phyloP scores from a whole-genome alignment of 1,140 invertebrate species.

The Agrilus planipennis region DNA sequence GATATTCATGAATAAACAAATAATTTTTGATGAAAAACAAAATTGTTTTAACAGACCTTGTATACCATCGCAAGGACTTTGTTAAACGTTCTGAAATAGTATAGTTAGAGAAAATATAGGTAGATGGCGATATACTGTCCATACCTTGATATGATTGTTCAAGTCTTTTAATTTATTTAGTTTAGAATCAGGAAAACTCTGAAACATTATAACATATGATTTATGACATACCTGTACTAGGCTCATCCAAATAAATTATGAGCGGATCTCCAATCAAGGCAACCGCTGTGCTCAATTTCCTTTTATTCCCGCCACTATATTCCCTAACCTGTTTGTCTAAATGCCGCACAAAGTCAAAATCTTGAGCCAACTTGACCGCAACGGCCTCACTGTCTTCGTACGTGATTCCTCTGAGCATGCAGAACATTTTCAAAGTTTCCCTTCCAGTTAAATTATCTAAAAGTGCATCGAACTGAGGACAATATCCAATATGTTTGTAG shows the following conservation, averaged over 20 bases:
- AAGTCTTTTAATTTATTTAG: no score
- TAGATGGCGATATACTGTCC: no score
- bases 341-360: conserved; percentile 38
- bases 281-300: conserved; percentile 86
- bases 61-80: no score
- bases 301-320: conserved; percentile 86
- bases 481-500: conserved; percentile 52
- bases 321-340: conserved; percentile 41
- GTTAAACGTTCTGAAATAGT: no score
- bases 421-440: conserved; percentile 64
- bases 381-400: conserved; percentile 30
- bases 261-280: conserved; percentile 78
- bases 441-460: conserved; percentile 65
- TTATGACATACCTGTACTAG: conserved; percentile 59
- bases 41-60: no score
- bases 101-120: no score
- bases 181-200: no score
- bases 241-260: conserved; percentile 77
- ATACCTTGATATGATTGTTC: no score
- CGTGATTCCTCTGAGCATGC: conserved; percentile 56
- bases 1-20: no score
- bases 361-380: conserved; percentile 29
- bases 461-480: conserved; percentile 73
- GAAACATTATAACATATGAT: neutral
- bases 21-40: no score